Percentiles rank a stretch among this genome's conserved stretches.
Conservation (phyloP, 2,113 vertebrate species). For the Pterocles orientalis region DNA sequence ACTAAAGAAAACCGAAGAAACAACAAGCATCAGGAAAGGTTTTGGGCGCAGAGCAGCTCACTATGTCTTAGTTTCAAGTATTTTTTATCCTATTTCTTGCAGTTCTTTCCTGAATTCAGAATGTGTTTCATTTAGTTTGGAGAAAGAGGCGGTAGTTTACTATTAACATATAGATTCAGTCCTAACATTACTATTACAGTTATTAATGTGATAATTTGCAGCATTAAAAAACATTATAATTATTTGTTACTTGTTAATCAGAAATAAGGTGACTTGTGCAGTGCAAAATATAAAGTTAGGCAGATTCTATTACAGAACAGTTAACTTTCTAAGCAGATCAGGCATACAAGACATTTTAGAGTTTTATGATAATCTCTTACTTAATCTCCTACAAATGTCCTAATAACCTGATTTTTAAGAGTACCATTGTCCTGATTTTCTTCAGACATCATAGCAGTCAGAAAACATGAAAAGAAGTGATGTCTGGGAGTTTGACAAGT, state of each 20-base stretch:
- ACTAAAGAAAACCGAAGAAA: background rate
- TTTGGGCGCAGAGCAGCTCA: background rate
- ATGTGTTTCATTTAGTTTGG: background rate
- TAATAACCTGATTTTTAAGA: background rate
- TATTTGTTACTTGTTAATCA: background rate
- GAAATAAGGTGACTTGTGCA: background rate
- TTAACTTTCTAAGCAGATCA: background rate
- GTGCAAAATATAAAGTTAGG: background rate
- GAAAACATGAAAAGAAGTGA: background rate
- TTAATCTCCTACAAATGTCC: background rate
- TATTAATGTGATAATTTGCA: background rate
- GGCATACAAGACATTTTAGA: background rate
- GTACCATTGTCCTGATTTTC: background rate
- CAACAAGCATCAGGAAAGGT: background rate
- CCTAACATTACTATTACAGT: background rate
- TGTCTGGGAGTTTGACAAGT: background rate
- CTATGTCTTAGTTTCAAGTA: background rate
- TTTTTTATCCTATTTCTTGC: slow-evolving; percentile 22
- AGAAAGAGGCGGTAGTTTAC: background rate
- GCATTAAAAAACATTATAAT: background rate
- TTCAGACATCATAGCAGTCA: background rate
- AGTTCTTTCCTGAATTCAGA: slow-evolving; percentile 56
- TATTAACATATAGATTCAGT: background rate
- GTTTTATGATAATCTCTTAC: background rate
- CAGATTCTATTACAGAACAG: background rate